These are phyloP conservation scores for Glossophaga mutica DNA, from an alignment of 2,797 vertebrate species.

Conservation along the genomic window DNA sequence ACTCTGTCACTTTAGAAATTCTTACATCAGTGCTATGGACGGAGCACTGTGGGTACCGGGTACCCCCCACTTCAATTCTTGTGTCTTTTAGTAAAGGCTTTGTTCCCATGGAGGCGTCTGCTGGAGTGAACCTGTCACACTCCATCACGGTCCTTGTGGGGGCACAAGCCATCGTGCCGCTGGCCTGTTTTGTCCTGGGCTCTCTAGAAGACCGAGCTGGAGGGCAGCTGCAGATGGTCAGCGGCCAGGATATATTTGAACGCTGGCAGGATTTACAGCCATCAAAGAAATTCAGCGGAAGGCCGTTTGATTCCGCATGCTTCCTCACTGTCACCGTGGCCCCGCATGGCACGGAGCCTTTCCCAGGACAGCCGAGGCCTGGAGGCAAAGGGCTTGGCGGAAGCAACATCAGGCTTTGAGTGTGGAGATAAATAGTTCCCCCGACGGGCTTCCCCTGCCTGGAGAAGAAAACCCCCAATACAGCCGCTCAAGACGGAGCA, in stretches of 20 bases:
- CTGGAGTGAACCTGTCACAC: background rate
- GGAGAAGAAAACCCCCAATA: background rate
- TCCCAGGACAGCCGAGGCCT: background rate
- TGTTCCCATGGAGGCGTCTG: background rate
- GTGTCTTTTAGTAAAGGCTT: background rate
- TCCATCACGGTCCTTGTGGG: no score
- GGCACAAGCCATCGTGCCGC: accelerated
- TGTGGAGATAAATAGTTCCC: background rate
- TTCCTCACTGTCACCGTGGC: background rate
- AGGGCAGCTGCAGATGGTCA: background rate
- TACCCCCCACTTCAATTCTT: background rate
- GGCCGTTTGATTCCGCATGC: background rate
- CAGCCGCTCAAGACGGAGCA: background rate
- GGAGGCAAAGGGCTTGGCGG: background rate
- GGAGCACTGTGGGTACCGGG: background rate
- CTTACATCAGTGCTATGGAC: background rate
- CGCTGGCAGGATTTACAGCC: background rate
- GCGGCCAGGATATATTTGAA: background rate
- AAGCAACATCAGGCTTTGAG: background rate
- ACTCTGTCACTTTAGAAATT: background rate
- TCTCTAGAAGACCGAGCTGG: background rate
- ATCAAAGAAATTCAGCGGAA: background rate
- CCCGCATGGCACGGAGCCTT: accelerated
- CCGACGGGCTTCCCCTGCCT: background rate
- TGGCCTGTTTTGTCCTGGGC: background rate